Evolutionary conservation across 2,113 vertebrate genomes (phyloP), one percentile per base, ranked within the genome.

Genomic region (Labeo rohita): DNA sequence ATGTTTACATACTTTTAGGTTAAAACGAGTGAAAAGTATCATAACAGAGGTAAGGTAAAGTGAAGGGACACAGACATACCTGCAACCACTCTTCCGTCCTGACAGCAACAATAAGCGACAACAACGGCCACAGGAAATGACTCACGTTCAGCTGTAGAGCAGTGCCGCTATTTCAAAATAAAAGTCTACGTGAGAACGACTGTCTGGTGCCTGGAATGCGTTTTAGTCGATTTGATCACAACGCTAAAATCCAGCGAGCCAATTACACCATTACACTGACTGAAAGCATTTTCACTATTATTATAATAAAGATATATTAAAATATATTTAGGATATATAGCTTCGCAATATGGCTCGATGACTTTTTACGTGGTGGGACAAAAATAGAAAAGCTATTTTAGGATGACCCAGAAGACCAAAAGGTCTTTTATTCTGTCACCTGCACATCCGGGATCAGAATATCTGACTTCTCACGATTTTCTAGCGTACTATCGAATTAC

Each of bases 51-150:
- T 7, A 12, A 36, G 8, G 23, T 59, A 36, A 73, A 73, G 28
- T 23, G 47, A 72, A 50, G 39, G 8, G 76, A 50, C n/a, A 34
- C 63, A 23, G 36, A 59, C 82, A 73, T 84, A 84, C 82, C 82
- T 84, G 50, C 34, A 54, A 52, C 43, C 39, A 80, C 65, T 34
- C 82, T 84, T 45, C 82, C 28, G 34, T 73, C 52, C 82, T 23
- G 82, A 84, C 82, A 84, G 82, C 82, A 84, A 52, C 65, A 73
- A 83, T 36, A 84, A 73, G 50, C 36, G 23, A 81, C 43, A 56
- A 52, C 23, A 73, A 21, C 47, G 7, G 50, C 18, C 28, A 84
- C 66, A 36, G 82, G 82, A 84, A 84, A 84, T 84, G 82, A 84
- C 68, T 84, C 82, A 74, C 39, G 68, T 13, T 74, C 3, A 73